Conservation (phyloP, 2,888 invertebrate genomes). For the Heliconius aoede region DNA sequence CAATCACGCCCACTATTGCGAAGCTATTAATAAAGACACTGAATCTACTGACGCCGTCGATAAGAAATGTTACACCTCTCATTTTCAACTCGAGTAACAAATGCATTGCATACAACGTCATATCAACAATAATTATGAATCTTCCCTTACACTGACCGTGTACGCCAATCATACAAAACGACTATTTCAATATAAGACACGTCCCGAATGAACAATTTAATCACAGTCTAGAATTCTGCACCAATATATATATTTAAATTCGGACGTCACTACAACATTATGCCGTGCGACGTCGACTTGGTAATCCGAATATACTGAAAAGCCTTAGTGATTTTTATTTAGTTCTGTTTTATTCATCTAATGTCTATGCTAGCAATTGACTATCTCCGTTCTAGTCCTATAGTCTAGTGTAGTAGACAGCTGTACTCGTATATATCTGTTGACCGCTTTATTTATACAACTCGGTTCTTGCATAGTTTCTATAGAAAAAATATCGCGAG, state of each 20-base stretch:
- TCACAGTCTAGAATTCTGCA: slow-evolving; percentile 84
- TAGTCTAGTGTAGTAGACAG: slow-evolving; percentile 78
- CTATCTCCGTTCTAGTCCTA: slow-evolving; percentile 79
- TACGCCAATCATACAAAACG: slow-evolving; percentile 81
- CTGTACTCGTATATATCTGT: slow-evolving; percentile 69
- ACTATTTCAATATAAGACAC: slow-evolving; percentile 84
- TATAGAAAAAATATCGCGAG: slow-evolving; percentile 81
- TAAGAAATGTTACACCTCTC: slow-evolving; percentile 59
- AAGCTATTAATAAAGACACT: slow-evolving; percentile 72
- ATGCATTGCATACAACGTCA: slow-evolving; percentile 71
- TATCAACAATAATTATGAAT: slow-evolving; percentile 56
- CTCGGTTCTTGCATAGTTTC: slow-evolving; percentile 66
- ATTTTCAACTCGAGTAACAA: slow-evolving; percentile 63
- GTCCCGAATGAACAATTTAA: slow-evolving; percentile 82
- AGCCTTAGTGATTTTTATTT: slow-evolving; percentile 73
- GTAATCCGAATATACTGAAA: slow-evolving; percentile 62
- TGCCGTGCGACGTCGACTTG: slow-evolving; percentile 55
- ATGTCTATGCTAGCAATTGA: slow-evolving; percentile 83
- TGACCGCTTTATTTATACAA: slow-evolving; percentile 69
- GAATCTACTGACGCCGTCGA: slow-evolving; percentile 68
- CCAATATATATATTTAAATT: slow-evolving; percentile 82
- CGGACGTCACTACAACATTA: slow-evolving; percentile 59
- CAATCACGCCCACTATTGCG: slow-evolving; percentile 62
- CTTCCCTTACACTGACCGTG: slow-evolving; percentile 60
- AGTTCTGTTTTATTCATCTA: slow-evolving; percentile 67